phyloP scores from a whole-genome alignment of 1,140 invertebrate species.

The Dryas iulia region DNA sequence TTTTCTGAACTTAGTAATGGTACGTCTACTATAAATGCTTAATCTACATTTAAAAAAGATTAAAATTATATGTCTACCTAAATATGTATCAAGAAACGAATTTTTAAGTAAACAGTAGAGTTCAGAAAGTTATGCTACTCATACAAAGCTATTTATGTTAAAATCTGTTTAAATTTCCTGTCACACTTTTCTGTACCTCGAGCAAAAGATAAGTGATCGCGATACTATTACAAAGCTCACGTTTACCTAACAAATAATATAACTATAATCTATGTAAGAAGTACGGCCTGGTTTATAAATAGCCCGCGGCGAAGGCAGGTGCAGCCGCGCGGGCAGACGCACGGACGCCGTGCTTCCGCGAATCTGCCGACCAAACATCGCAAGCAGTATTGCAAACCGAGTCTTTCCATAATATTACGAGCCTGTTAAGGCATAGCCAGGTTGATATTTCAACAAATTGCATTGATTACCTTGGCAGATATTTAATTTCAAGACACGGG shows the following conservation, averaged over 20 bases:
- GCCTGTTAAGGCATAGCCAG: conserved; percentile 37
- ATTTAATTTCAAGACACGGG: conserved; percentile 32
- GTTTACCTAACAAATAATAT: conserved; percentile 28
- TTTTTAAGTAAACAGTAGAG: too few relatives aligned
- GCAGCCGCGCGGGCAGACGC: conserved; percentile 58
- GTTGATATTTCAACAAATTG: conserved; percentile 38
- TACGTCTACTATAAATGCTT: too few relatives aligned
- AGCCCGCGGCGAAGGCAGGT: conserved; percentile 64
- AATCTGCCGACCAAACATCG: conserved; percentile 42
- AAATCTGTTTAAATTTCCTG: conserved; percentile 16
- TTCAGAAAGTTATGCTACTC: too few relatives aligned
- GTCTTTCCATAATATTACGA: conserved; percentile 26
- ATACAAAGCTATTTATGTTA: too few relatives aligned
- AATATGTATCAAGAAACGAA: too few relatives aligned
- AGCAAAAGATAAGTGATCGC: conserved; percentile 15
- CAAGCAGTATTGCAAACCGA: conserved; percentile 30
- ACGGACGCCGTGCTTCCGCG: conserved; percentile 71
- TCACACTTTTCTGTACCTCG: not conserved
- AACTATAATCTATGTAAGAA: conserved; percentile 56
- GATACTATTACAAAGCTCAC: conserved; percentile 26
- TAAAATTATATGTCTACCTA: too few relatives aligned
- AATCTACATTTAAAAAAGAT: too few relatives aligned
- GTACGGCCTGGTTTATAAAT: conserved; percentile 73
- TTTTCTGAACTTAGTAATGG: too few relatives aligned
- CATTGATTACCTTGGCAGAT: conserved; percentile 42